Conservation (phyloP, 2,797 vertebrate species). For the Alca torda region DNA sequence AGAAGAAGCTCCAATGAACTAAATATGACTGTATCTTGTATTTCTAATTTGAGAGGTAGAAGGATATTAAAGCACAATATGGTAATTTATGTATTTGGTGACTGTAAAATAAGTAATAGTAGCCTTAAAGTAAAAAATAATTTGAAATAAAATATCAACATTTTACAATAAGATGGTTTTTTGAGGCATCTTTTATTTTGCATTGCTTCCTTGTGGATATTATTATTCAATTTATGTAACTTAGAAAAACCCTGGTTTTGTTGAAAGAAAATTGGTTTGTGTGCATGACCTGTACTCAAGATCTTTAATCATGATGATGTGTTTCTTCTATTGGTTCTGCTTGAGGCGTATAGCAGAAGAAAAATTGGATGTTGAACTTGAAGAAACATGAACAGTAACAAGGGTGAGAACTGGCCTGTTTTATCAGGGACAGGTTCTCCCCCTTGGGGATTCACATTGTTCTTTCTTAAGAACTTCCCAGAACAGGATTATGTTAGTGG, state of each 20-base stretch:
- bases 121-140: not conserved
- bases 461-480: not conserved
- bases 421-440: not conserved
- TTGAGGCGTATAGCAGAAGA: not conserved
- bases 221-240: not conserved
- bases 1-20: not conserved
- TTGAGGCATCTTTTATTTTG: not conserved
- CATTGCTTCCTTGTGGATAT: not conserved
- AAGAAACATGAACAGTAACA: not conserved
- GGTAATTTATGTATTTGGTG: not conserved
- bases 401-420: not conserved
- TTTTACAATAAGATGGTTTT: not conserved
- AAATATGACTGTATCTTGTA: not conserved
- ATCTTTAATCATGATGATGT: not conserved
- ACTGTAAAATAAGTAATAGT: not conserved
- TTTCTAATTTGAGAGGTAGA: not conserved
- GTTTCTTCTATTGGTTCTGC: not conserved
- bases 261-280: not conserved
- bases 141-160: not conserved
- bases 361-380: not conserved
- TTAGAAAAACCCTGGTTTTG: not conserved
- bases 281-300: not conserved
- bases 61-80: not conserved
- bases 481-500: not conserved
- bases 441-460: not conserved